Evolutionary conservation across 2,888 invertebrate species (phyloP).

Genomic region (Erannis defoliaria): DNA sequence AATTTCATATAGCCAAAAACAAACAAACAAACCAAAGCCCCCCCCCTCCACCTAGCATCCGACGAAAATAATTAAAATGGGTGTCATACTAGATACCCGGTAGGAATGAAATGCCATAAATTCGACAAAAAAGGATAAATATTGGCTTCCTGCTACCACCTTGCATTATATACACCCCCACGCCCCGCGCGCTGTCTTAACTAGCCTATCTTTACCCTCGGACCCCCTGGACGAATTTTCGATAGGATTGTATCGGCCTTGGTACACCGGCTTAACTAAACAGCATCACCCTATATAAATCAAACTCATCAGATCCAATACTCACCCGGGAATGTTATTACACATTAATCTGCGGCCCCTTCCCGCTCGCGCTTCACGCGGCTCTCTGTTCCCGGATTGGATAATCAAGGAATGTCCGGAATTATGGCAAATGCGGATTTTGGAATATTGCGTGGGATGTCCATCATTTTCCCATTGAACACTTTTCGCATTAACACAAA

Average conservation of each 20-base stretch:
- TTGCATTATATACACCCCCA: too few species aligned
- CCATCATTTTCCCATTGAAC: not conserved
- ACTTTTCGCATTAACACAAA: not conserved
- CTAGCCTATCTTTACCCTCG: too few species aligned
- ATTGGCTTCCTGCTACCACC: too few species aligned
- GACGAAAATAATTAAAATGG: too few species aligned
- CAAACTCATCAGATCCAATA: constrained; percentile 38
- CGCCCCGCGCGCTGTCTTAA: too few species aligned
- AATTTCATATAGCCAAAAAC: too few species aligned
- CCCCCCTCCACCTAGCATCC: too few species aligned
- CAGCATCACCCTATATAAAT: constrained; percentile 32
- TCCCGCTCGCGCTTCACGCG: constrained; percentile 40
- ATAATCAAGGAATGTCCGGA: constrained; percentile 53
- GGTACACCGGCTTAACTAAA: not conserved
- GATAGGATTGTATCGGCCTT: not conserved
- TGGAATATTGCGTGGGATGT: constrained; percentile 23
- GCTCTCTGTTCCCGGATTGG: constrained; percentile 44
- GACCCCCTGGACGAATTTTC: too few species aligned
- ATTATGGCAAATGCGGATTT: constrained; percentile 37
- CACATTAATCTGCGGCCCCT: constrained; percentile 50
- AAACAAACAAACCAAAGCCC: too few species aligned
- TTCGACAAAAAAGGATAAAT: too few species aligned
- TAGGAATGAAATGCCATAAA: too few species aligned
- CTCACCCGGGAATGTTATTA: constrained; percentile 46
- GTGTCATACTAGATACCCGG: too few species aligned